Evolutionary conservation across 35 echinoderm and acorn worm genomes (phyloP).

Genomic region (Lytechinus variegatus): DNA sequence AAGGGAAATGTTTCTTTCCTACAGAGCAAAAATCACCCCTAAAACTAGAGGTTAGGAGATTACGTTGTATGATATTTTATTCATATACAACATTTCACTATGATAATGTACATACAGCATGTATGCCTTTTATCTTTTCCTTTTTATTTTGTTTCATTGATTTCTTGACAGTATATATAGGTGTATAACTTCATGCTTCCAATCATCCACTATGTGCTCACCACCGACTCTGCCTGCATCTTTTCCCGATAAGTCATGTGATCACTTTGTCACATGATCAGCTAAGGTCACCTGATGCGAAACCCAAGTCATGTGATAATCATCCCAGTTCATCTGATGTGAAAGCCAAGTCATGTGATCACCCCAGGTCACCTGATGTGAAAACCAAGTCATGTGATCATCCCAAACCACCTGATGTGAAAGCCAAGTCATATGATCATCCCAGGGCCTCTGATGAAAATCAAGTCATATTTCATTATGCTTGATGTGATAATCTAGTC

Average conservation of each 20-base stretch:
- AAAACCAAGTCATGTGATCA: background rate
- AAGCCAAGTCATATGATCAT: background rate
- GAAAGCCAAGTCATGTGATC: background rate
- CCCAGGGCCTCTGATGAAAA: background rate
- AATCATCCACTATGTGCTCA: background rate
- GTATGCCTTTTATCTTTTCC: too few species aligned
- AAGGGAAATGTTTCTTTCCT: too few species aligned
- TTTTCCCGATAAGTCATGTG: background rate
- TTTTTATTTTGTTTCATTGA: background rate
- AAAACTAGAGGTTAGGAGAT: too few species aligned
- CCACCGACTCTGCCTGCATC: background rate
- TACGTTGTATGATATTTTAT: too few species aligned
- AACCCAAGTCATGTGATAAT: background rate
- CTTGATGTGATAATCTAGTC: too few species aligned
- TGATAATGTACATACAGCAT: too few species aligned
- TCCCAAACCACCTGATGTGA: background rate
- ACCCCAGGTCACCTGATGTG: too few species aligned
- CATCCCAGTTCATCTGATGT: background rate
- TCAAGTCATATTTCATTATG: background rate
- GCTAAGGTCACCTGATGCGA: background rate
- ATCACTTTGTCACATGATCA: background rate
- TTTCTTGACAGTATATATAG: background rate
- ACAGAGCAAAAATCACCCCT: too few species aligned
- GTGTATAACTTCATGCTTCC: slow-evolving; percentile 1
- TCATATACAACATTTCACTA: too few species aligned